Conservation (phyloP, 35 echinoderm and acorn worm genomes). For the Patiria miniata region DNA sequence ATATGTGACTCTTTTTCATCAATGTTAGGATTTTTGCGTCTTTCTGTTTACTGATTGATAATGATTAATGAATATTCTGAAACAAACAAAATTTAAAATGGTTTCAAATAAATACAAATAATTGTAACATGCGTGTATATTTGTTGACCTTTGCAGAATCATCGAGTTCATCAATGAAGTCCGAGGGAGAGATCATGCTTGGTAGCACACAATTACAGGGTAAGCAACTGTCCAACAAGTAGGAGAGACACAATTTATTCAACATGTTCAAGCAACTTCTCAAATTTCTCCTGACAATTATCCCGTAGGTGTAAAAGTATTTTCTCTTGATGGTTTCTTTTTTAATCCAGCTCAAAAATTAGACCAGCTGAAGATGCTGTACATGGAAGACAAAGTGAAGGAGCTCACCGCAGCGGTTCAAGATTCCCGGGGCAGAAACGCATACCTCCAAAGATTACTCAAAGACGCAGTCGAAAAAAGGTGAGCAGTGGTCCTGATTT, state of each 20-base stretch:
- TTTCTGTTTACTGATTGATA: too few relatives aligned
- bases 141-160: constrained; percentile 55
- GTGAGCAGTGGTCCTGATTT: constrained; percentile 4
- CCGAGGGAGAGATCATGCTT: constrained; percentile 1
- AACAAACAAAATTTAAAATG: too few relatives aligned
- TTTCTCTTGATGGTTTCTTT: constrained; percentile 13
- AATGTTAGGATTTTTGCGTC: too few relatives aligned
- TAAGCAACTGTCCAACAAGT: background rate
- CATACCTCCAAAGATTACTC: constrained; percentile 84
- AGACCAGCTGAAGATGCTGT: constrained; percentile 82
- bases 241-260: too few relatives aligned
- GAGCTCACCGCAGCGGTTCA: constrained; percentile 78
- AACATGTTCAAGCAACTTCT: too few relatives aligned
- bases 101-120: too few relatives aligned
- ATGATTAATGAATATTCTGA: too few relatives aligned
- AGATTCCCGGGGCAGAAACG: constrained; percentile 83
- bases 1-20: too few relatives aligned
- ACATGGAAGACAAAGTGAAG: constrained; percentile 77
- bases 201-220: background rate
- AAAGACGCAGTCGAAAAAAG: constrained; percentile 92
- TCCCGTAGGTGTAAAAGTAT: too few relatives aligned
- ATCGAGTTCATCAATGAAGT: constrained; percentile 61
- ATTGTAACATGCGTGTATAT: background rate
- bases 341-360: constrained; percentile 65
- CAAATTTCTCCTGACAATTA: too few relatives aligned